A percentile compares a stretch with the other conserved stretches of the same genome.
Evolutionary conservation across 2,797 vertebrate genomes (phyloP).

Genomic region (Pipistrellus nathusii): DNA sequence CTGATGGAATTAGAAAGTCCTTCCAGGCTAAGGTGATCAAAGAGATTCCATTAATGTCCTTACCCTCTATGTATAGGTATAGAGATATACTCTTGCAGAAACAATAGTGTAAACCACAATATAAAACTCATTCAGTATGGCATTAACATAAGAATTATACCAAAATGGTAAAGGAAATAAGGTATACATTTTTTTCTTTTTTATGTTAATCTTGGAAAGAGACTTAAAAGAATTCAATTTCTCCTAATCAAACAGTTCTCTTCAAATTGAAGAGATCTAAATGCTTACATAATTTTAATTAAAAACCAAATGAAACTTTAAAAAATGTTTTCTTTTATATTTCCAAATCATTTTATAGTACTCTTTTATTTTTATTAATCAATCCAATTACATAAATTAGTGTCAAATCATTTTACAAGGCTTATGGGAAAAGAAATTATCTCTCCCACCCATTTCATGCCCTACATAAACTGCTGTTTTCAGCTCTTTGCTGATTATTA

Average conservation of each 20-base stretch:
- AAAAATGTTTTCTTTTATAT: constrained; percentile 13
- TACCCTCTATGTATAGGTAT: background rate
- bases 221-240: background rate
- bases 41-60: background rate
- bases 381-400: background rate
- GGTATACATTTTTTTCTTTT: background rate
- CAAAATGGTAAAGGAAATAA: background rate
- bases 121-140: background rate
- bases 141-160: background rate
- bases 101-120: background rate
- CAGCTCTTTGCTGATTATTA: constrained; percentile 23
- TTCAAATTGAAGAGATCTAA: background rate
- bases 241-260: background rate
- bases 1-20: background rate
- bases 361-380: background rate
- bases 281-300: constrained; percentile 27
- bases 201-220: background rate
- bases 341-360: background rate
- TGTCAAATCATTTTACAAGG: background rate
- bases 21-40: background rate
- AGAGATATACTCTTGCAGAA: background rate
- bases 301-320: constrained; percentile 32
- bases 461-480: background rate
- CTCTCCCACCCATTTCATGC: background rate
- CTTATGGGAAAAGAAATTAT: background rate